Evolutionary conservation across 2,797 vertebrate genomes (phyloP).

Genomic region (Fringilla coelebs): DNA sequence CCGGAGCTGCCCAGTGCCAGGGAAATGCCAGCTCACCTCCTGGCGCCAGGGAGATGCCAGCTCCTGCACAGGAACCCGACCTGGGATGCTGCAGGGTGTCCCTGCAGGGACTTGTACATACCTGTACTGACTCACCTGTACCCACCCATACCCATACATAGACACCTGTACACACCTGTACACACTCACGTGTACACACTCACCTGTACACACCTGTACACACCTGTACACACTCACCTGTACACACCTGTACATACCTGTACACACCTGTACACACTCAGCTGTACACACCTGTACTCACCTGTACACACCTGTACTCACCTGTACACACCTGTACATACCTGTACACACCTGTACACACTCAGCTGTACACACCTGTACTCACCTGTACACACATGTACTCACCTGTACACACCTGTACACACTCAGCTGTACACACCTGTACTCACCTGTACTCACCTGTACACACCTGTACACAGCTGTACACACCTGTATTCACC

Average conservation of each 20-base stretch:
- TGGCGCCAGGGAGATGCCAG: too few species aligned
- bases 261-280: too few species aligned
- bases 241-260: neutral
- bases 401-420: accelerated
- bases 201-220: neutral
- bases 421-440: neutral
- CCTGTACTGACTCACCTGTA: neutral
- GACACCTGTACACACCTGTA: too few species aligned
- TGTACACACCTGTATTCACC: neutral
- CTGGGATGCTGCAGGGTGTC: too few species aligned
- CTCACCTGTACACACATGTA: accelerated
- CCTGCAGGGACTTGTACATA: neutral
- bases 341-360: neutral
- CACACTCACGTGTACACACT: neutral
- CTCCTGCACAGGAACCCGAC: too few species aligned
- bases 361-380: neutral
- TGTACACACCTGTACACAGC: too few species aligned
- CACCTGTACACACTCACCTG: too few species aligned
- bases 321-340: accelerated
- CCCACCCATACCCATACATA: too few species aligned
- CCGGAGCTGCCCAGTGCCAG: too few species aligned
- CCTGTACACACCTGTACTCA: too few species aligned
- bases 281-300: accelerated
- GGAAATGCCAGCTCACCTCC: too few species aligned
- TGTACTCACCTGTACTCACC: neutral